A percentile compares a stretch with the other conserved stretches of the same genome.
Evolutionary conservation across 1,140 invertebrate genomes (phyloP).

Genomic region (Drosophila willistoni): DNA sequence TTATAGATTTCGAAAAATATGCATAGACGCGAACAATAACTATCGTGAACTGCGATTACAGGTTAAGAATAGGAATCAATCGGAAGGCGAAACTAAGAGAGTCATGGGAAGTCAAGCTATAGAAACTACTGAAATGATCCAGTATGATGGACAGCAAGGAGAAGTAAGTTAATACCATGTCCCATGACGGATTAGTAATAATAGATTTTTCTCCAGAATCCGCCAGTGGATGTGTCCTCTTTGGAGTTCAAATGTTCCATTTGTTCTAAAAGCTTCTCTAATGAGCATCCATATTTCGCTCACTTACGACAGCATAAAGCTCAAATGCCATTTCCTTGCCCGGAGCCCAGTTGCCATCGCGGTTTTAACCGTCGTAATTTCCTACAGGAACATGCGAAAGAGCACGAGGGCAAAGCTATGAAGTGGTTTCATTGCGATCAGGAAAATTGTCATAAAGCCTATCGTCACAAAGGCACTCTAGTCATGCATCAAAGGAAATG

Average conservation of each 20-base stretch:
- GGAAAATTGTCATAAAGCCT: conserved; percentile 56
- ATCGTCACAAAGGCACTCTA: conserved; percentile 69
- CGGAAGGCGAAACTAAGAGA: neutral
- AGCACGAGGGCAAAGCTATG: neutral
- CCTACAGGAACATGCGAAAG: neutral
- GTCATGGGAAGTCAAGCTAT: neutral
- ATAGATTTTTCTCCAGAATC: neutral
- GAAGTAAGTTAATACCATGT: neutral
- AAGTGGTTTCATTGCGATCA: conserved; percentile 39
- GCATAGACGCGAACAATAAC: conserved; percentile 47
- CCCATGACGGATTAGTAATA: neutral
- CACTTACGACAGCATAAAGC: neutral
- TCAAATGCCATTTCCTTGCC: neutral
- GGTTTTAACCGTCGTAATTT: neutral
- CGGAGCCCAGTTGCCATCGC: neutral
- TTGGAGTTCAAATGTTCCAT: neutral
- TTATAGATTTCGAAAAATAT: conserved; percentile 58
- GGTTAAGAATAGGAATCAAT: neutral
- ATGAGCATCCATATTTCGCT: neutral
- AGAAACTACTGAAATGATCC: conserved; percentile 10
- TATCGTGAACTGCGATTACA: conserved; percentile 24
- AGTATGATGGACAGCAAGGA: conserved; percentile 13
- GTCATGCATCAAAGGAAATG: conserved; percentile 53
- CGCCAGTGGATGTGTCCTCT: neutral
- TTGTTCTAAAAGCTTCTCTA: neutral